Evolutionary conservation across 2,888 invertebrate genomes (phyloP).

Genomic region (Lasioglossum pauxillum): DNA sequence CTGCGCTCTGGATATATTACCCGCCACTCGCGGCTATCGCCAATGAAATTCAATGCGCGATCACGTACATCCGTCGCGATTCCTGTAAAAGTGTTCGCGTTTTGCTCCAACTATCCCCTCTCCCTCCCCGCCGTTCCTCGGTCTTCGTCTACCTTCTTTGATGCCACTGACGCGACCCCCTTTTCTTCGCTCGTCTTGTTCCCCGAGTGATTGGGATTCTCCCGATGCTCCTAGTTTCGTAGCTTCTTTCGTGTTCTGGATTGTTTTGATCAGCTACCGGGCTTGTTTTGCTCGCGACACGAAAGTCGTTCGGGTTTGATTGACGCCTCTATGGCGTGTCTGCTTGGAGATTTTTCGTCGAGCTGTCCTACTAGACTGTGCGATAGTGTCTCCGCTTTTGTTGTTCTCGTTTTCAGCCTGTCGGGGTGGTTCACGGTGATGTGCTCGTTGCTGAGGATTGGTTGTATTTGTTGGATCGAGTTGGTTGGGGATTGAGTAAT

Average conservation of each 20-base stretch:
- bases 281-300: conserved; percentile 3
- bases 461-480: not conserved
- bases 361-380: not conserved
- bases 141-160: not conserved
- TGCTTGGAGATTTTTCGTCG: not conserved
- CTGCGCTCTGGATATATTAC: conserved; percentile 79
- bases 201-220: conserved; percentile 2
- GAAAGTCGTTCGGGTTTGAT: not conserved
- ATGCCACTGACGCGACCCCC: not conserved
- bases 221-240: not conserved
- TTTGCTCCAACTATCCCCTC: conserved; percentile 7
- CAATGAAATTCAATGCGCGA: conserved; percentile 81
- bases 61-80: conserved; percentile 73
- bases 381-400: not conserved
- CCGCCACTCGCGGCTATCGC: conserved; percentile 80
- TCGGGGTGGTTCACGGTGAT: not conserved
- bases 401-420: not conserved
- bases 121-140: too few relatives aligned
- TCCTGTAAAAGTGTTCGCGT: conserved; percentile 70
- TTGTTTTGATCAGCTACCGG: conserved; percentile 2
- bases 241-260: not conserved
- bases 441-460: not conserved
- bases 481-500: not conserved
- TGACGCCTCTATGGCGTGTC: conserved; percentile 1
- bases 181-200: conserved; percentile 1